phyloP scores from a whole-genome alignment of 1,140 invertebrate species.

The Bombus waltoni region DNA sequence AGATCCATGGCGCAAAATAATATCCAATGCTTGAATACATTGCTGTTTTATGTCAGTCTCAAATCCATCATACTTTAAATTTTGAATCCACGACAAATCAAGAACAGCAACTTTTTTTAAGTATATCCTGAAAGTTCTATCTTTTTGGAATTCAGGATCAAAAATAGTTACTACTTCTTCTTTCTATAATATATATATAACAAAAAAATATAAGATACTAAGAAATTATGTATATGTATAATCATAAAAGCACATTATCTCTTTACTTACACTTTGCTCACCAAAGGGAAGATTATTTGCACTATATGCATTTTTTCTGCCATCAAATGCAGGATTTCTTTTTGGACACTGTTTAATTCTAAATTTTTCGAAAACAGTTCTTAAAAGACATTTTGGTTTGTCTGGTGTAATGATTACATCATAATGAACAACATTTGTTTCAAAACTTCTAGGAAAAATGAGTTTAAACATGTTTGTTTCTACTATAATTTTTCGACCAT shows the following conservation, averaged over 20 bases:
- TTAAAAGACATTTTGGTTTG: slow-evolving; percentile 81
- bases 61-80: slow-evolving; percentile 80
- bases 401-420: slow-evolving; percentile 83
- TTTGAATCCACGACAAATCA: slow-evolving; percentile 82
- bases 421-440: slow-evolving; percentile 81
- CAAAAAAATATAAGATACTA: neutral
- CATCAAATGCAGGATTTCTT: slow-evolving; percentile 87
- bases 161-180: slow-evolving; percentile 42
- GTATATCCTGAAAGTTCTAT: slow-evolving; percentile 83
- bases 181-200: neutral
- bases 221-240: neutral
- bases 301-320: slow-evolving; percentile 86
- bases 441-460: slow-evolving; percentile 78
- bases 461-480: slow-evolving; percentile 85
- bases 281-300: slow-evolving; percentile 68
- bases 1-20: slow-evolving; percentile 88
- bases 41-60: slow-evolving; percentile 84
- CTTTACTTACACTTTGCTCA: slow-evolving; percentile 59
- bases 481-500: slow-evolving; percentile 80
- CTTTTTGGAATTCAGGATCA: slow-evolving; percentile 78
- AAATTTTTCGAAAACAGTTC: slow-evolving; percentile 74
- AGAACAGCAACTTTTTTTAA: slow-evolving; percentile 84
- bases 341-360: slow-evolving; percentile 68
- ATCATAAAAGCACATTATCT: slow-evolving; percentile 1
- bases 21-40: slow-evolving; percentile 90